phyloP scores from a whole-genome alignment of 1,140 invertebrate genomes.

The Geopemphigus sp. region DNA sequence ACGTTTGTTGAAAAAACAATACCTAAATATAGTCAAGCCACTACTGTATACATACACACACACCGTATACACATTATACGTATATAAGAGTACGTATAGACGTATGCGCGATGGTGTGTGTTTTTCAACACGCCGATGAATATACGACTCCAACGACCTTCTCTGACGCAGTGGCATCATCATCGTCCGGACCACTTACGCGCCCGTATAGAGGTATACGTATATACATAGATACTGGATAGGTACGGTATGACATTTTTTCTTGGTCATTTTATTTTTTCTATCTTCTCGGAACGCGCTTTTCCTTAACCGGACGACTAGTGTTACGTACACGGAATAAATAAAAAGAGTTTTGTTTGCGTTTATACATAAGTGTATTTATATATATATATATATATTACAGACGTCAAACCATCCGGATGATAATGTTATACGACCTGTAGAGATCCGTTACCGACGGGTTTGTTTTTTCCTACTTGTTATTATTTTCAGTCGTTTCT shows the following conservation, averaged over 20 bases:
- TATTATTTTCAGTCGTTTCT: constrained; percentile 21
- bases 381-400: no score
- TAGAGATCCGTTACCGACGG: constrained; percentile 33
- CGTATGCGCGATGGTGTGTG: not conserved
- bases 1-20: constrained; percentile 39
- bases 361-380: no score
- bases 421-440: constrained; percentile 44
- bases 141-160: constrained; percentile 14
- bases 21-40: constrained; percentile 39
- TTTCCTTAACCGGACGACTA: constrained; percentile 47
- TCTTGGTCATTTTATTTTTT: not conserved
- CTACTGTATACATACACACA: constrained; percentile 4
- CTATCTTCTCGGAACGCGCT: constrained; percentile 43
- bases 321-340: constrained; percentile 43
- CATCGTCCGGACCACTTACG: constrained; percentile 36
- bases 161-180: constrained; percentile 18
- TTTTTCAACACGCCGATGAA: constrained; percentile 29
- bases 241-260: constrained; percentile 27
- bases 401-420: constrained; percentile 29
- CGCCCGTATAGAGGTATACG: no score
- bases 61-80: not conserved
- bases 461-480: constrained; percentile 9
- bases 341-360: constrained; percentile 47
- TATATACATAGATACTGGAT: no score
- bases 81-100: not conserved